phyloP scores from a whole-genome alignment of 2,113 vertebrate species.

The Lepidothrix coronata region DNA sequence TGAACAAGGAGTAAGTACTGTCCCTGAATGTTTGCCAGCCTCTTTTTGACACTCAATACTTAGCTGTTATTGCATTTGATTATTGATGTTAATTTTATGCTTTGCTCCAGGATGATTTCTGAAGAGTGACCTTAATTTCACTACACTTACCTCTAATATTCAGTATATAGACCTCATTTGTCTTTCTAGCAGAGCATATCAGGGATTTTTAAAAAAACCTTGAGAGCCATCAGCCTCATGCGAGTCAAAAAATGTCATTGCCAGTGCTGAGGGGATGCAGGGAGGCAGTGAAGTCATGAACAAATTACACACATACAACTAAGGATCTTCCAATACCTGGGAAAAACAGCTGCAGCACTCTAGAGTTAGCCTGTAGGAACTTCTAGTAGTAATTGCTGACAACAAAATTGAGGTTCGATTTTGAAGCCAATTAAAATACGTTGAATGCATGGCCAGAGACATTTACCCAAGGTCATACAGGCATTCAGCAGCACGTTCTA shows the following conservation, averaged over 20 bases:
- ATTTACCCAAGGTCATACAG: not conserved
- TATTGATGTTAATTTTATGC: not conserved
- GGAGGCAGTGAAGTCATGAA: not conserved
- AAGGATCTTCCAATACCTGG: not conserved
- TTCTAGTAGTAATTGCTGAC: not conserved
- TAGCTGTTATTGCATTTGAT: not conserved
- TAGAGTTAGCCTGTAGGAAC: not conserved
- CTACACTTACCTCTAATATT: not conserved
- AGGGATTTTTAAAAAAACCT: not conserved
- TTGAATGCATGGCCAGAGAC: not conserved
- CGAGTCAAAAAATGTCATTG: not conserved
- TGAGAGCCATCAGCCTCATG: not conserved
- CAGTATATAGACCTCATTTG: not conserved
- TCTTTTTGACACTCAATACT: not conserved
- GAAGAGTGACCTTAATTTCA: not conserved
- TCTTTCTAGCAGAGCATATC: not conserved
- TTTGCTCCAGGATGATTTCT: not conserved
- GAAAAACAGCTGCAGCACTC: not conserved
- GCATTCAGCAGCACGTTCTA: rapidly evolving
- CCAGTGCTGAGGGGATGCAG: not conserved
- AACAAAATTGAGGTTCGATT: not conserved
- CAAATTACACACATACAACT: not conserved
- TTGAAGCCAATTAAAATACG: not conserved
- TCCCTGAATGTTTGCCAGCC: not conserved
- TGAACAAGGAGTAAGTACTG: constrained; percentile 39